A percentile compares a stretch with the other conserved stretches of the same genome.
Conservation (phyloP, 2,888 invertebrate genomes). For the Agriopis aurantiaria region DNA sequence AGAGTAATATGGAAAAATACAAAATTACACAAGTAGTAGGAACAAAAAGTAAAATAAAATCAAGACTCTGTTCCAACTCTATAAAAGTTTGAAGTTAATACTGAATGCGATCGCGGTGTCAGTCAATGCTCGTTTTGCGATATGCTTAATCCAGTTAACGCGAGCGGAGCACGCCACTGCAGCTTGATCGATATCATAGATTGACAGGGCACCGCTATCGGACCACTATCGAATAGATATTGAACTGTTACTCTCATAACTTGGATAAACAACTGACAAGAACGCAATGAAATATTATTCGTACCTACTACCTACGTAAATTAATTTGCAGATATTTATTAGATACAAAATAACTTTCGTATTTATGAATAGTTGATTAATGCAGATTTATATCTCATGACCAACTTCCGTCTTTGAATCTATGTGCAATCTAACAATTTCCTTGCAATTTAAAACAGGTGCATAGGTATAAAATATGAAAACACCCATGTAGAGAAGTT, state of each 20-base stretch:
- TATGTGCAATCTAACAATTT: too few relatives aligned
- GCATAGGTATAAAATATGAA: too few relatives aligned
- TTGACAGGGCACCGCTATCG: conserved; percentile 21
- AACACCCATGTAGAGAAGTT: too few relatives aligned
- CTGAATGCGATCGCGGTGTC: conserved; percentile 69
- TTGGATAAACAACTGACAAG: conserved; percentile 13
- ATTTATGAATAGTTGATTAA: too few relatives aligned
- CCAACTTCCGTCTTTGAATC: too few relatives aligned
- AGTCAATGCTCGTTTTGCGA: conserved; percentile 61
- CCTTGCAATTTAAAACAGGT: too few relatives aligned
- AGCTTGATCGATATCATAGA: conserved; percentile 70
- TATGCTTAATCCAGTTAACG: conserved; percentile 65
- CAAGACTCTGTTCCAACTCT: conserved; percentile 32
- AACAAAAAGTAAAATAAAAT: not conserved
- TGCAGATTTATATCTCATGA: too few relatives aligned
- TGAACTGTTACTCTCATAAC: conserved; percentile 34
- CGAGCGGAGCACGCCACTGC: conserved; percentile 65
- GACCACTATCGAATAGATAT: conserved; percentile 30
- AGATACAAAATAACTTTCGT: too few relatives aligned
- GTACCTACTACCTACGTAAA: not conserved
- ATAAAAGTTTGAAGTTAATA: conserved; percentile 43
- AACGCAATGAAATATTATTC: conserved; percentile 7
- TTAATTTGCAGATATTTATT: not conserved
- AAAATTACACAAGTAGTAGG: not conserved
- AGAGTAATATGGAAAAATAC: not conserved